Conservation (phyloP, 2,113 vertebrate species). For the Callorhinus ursinus region DNA sequence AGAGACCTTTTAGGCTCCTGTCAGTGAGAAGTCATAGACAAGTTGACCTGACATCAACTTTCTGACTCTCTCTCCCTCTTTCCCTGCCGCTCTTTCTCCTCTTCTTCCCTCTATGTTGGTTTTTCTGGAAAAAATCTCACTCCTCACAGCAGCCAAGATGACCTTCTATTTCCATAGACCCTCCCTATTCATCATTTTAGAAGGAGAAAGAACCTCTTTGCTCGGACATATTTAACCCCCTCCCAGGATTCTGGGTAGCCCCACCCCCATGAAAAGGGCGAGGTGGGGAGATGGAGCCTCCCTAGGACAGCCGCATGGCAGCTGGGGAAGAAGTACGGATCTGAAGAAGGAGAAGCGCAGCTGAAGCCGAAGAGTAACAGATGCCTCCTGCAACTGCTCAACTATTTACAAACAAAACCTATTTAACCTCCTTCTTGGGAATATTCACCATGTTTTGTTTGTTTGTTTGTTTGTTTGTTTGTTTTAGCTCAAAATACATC, state of each 20-base stretch:
- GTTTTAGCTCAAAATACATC: not conserved
- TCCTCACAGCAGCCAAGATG: not conserved
- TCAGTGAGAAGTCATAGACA: not conserved
- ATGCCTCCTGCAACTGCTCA: not conserved
- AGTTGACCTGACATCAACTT: not conserved
- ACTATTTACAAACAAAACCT: conserved; percentile 58
- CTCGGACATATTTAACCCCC: not conserved
- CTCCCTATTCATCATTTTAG: not conserved
- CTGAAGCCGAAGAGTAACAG: not conserved
- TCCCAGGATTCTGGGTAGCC: not conserved
- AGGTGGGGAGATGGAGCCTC: not conserved
- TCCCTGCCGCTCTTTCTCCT: not conserved
- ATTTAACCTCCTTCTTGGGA: conserved; percentile 52
- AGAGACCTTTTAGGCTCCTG: not conserved
- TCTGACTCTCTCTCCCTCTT: not conserved
- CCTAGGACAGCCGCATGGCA: not conserved
- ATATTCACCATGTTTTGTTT: not conserved
- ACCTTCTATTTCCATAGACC: not conserved
- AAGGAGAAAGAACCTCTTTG: not conserved
- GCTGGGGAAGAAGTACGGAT: not conserved
- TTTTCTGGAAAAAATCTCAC: not conserved
- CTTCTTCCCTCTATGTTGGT: not conserved
- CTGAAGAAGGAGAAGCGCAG: not conserved
- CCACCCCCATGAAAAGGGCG: not conserved
- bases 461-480: not conserved